Evolutionary conservation across 2,888 invertebrate genomes (phyloP).

Genomic region (Lysandra bellargus): DNA sequence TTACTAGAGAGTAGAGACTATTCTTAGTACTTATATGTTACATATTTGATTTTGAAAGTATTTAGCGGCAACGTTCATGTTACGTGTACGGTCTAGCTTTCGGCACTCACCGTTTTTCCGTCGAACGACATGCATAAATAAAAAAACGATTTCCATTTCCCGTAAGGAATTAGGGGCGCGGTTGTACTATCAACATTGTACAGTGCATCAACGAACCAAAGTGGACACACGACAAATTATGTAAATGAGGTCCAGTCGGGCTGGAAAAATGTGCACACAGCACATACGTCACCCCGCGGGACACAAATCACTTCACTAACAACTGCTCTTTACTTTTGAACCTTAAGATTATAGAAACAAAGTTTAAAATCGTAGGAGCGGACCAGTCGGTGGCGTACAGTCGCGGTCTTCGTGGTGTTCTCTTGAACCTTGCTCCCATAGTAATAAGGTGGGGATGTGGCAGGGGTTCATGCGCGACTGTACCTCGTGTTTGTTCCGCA

Average conservation of each 20-base stretch:
- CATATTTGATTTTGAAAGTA: too few species aligned
- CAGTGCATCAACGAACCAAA: not conserved
- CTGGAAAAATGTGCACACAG: not conserved
- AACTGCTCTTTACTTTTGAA: not conserved
- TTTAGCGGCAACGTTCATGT: too few species aligned
- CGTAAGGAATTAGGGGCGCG: not conserved
- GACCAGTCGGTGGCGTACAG: not conserved
- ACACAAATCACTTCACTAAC: not conserved
- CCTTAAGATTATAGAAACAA: not conserved
- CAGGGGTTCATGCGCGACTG: not conserved
- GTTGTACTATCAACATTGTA: not conserved
- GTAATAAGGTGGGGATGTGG: not conserved
- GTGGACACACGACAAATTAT: not conserved
- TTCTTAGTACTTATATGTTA: too few species aligned
- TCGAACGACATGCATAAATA: too few species aligned
- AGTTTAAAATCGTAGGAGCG: not conserved
- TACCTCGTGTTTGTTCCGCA: slow-evolving; percentile 2
- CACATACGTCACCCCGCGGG: not conserved
- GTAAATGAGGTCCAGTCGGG: not conserved
- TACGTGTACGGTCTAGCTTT: too few species aligned
- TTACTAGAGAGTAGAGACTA: too few species aligned
- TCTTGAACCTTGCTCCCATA: not conserved
- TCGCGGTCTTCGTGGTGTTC: not conserved
- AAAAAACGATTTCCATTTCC: too few species aligned
- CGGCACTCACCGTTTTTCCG: too few species aligned